Conservation (phyloP, 2,888 invertebrate species). For the Acleris emargana region DNA sequence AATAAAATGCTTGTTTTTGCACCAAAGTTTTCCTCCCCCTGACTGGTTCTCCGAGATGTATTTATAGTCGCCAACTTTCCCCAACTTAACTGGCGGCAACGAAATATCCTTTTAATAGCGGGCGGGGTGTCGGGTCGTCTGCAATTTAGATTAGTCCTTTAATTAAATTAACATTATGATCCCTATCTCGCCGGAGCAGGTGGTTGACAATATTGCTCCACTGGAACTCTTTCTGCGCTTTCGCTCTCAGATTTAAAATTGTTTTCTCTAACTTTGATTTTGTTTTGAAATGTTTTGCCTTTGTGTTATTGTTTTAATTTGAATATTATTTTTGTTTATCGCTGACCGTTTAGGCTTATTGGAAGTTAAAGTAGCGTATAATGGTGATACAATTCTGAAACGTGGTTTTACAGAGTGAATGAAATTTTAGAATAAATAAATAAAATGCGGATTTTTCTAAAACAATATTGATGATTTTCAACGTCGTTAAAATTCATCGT, state of each 20-base stretch:
- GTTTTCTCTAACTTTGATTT: slow-evolving; percentile 54
- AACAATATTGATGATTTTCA: no score
- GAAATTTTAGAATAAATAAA: no score
- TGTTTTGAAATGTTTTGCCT: slow-evolving; percentile 51
- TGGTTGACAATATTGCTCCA: slow-evolving; percentile 75
- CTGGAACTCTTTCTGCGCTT: slow-evolving; percentile 54
- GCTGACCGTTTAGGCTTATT: neutral
- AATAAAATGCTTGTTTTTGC: slow-evolving; percentile 53
- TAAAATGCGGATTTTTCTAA: no score
- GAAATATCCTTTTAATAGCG: slow-evolving; percentile 82
- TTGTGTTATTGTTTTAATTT: slow-evolving; percentile 41
- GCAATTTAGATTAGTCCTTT: slow-evolving; percentile 84
- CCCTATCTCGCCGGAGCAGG: slow-evolving; percentile 79
- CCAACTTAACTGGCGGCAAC: slow-evolving; percentile 73
- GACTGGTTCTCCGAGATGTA: slow-evolving; percentile 69
- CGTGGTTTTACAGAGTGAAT: no score
- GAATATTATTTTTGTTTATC: neutral
- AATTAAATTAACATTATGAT: slow-evolving; percentile 84
- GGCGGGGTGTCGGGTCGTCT: slow-evolving; percentile 81
- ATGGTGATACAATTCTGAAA: neutral
- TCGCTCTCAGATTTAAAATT: slow-evolving; percentile 33
- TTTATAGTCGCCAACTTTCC: slow-evolving; percentile 78
- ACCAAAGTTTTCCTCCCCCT: slow-evolving; percentile 55
- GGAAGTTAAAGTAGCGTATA: neutral
- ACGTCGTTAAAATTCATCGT: no score